Conservation (phyloP, 2,113 vertebrate species). For the Cyprinus carpio region DNA sequence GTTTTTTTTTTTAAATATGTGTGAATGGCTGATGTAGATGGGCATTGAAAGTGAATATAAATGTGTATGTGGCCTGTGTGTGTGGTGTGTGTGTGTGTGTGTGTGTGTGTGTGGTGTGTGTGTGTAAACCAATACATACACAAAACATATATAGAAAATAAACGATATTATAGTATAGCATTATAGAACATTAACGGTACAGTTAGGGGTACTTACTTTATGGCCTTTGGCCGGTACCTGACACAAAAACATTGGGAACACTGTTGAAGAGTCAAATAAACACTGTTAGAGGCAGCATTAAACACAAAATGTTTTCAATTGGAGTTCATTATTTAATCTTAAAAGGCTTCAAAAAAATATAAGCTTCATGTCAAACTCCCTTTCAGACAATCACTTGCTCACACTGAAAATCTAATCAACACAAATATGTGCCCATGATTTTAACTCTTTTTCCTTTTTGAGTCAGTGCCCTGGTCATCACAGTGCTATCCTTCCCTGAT, state of each 20-base stretch:
- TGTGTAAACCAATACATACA: too few relatives aligned
- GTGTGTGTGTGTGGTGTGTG: too few relatives aligned
- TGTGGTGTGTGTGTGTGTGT: too few relatives aligned
- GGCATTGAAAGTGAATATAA: too few relatives aligned
- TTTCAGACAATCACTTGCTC: slow-evolving; percentile 4
- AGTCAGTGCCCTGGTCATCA: slow-evolving; percentile 64
- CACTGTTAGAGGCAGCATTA: background rate
- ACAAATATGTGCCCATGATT: slow-evolving; percentile 48
- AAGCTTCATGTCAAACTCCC: slow-evolving; percentile 17
- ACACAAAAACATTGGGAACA: background rate
- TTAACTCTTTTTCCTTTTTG: slow-evolving; percentile 45
- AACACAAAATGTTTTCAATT: background rate
- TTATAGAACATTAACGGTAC: too few relatives aligned
- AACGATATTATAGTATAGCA: too few relatives aligned
- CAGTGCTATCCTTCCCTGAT: slow-evolving; percentile 76
- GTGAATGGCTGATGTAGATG: too few relatives aligned
- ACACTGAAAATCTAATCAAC: slow-evolving; percentile 22
- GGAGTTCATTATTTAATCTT: background rate
- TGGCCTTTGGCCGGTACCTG: background rate
- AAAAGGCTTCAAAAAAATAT: background rate
- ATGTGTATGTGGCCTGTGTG: too few relatives aligned
- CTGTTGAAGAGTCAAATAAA: background rate
- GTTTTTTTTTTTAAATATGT: too few relatives aligned
- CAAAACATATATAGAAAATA: too few relatives aligned
- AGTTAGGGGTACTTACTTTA: background rate